Evolutionary conservation across 2,113 vertebrate species (phyloP).

Genomic region (Brevimyrus niger): DNA sequence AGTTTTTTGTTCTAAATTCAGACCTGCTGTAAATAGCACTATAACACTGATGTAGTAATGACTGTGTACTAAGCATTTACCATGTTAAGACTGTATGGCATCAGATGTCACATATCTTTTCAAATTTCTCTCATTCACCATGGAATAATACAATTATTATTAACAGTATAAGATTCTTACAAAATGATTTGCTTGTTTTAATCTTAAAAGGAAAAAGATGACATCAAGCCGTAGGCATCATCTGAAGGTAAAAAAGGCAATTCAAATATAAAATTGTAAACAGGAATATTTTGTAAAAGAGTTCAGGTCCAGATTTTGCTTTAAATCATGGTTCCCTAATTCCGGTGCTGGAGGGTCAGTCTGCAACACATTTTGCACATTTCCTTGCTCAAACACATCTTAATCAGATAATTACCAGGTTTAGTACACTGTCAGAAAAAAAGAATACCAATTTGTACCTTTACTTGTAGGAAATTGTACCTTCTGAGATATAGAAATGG

Average conservation of each 20-base stretch:
- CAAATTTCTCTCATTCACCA: background rate
- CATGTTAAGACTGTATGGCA: background rate
- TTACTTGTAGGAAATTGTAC: background rate
- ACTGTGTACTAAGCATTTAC: background rate
- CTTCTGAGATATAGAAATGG: no score
- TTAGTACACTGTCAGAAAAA: background rate
- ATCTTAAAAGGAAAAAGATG: slow-evolving; percentile 75
- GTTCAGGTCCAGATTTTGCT: background rate
- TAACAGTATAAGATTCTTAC: background rate
- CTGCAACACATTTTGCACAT: background rate
- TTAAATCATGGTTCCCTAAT: background rate
- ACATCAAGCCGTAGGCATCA: slow-evolving; percentile 79
- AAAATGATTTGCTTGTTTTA: slow-evolving; percentile 19
- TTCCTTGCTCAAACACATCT: background rate
- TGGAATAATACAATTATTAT: background rate
- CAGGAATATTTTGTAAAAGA: background rate
- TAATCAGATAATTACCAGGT: background rate
- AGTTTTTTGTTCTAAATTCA: background rate
- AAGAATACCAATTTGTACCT: background rate
- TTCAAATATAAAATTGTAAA: background rate
- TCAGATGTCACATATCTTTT: background rate
- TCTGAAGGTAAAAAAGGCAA: slow-evolving; percentile 72
- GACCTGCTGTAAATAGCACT: background rate
- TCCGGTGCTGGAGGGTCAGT: background rate
- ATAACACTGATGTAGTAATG: background rate